These are phyloP conservation scores for Hypsibius dujardini DNA, from an alignment of 1,140 invertebrate genomes.

Conservation along the genomic window DNA sequence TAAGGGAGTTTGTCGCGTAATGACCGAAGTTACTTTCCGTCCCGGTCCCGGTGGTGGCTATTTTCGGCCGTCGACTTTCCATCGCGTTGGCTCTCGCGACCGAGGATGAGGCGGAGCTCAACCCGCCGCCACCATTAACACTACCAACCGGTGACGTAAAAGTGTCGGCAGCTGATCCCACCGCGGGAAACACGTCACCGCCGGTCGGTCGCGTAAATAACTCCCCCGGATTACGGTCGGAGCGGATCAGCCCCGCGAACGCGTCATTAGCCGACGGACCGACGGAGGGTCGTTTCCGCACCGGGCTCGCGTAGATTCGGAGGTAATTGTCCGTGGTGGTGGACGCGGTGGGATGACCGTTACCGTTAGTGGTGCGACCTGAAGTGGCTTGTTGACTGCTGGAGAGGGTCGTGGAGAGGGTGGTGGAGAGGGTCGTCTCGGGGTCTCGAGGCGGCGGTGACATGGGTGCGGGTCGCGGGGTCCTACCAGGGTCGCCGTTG, in stretches of 20 bases:
- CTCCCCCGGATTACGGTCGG: slow-evolving; percentile 2
- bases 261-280: background rate
- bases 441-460: slow-evolving; percentile 13
- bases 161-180: background rate
- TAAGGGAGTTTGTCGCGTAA: slow-evolving; percentile 1
- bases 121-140: background rate
- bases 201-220: background rate
- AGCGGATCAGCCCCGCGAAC: background rate
- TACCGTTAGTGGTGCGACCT: background rate
- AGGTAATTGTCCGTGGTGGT: background rate
- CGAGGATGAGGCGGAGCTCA: background rate
- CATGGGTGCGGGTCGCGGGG: background rate
- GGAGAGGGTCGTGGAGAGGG: background rate
- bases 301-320: slow-evolving; percentile 11
- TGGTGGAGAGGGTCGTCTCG: slow-evolving; percentile 3
- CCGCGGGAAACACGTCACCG: background rate
- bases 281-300: background rate
- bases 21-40: background rate
- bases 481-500: background rate
- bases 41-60: background rate
- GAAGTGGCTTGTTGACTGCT: too few relatives aligned
- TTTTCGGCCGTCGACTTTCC: background rate
- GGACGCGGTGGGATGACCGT: background rate
- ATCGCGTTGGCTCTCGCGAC: background rate
- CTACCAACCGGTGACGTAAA: background rate